A percentile compares a stretch with the other conserved stretches of the same genome.
Evolutionary conservation across 2,797 vertebrate species (phyloP).

Genomic region (Hydrophis major): DNA sequence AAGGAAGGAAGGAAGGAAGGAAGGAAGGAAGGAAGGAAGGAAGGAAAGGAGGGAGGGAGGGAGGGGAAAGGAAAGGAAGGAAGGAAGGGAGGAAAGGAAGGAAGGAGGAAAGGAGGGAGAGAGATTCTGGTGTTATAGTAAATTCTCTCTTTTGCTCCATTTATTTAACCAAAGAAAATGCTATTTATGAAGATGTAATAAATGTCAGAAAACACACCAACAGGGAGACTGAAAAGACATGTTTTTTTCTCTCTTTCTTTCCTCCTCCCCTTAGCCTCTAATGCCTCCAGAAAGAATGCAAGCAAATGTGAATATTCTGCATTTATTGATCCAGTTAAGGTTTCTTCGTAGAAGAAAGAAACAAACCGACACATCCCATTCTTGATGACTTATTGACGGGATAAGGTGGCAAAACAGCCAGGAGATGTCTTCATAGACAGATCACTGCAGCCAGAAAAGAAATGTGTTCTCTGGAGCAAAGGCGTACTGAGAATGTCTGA

Average conservation of each 20-base stretch:
- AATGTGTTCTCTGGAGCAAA: constrained; percentile 4
- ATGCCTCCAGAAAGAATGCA: neutral
- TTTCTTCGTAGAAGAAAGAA: constrained; percentile 50
- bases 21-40: neutral
- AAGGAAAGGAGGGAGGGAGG: neutral
- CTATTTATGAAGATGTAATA: neutral
- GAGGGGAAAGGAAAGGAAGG: neutral
- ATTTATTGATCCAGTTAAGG: constrained; percentile 50
- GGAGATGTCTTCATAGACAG: constrained; percentile 50
- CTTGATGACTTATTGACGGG: constrained; percentile 44
- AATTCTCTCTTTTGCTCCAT: neutral
- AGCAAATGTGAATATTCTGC: constrained; percentile 48
- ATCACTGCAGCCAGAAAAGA: constrained; percentile 41
- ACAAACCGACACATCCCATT: constrained; percentile 48
- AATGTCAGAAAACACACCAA: neutral
- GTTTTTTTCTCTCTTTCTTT: neutral
- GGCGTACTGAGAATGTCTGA: constrained; percentile 32
- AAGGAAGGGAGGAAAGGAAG: neutral
- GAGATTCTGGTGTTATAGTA: neutral
- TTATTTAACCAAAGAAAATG: neutral
- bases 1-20: neutral
- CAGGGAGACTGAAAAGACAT: neutral
- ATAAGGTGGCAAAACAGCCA: neutral
- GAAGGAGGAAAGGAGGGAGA: neutral
- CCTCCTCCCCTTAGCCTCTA: neutral